These are phyloP conservation scores for Alcedo quadribrachys DNA, from an alignment of 2,797 vertebrate genomes.

Conservation along the genomic window DNA sequence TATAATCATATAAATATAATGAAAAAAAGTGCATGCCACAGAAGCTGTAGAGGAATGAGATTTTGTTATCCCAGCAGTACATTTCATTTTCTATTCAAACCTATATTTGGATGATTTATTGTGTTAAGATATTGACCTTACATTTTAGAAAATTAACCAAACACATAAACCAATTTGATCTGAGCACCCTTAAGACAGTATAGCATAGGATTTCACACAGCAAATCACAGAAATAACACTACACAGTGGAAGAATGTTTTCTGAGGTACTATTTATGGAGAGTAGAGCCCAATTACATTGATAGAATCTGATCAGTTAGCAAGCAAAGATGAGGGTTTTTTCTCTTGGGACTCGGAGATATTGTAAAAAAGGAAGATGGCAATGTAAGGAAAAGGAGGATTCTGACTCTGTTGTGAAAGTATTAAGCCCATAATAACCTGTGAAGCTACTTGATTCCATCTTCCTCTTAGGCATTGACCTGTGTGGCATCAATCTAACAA, in stretches of 20 bases:
- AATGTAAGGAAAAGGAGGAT: neutral
- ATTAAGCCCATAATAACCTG: neutral
- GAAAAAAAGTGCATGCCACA: neutral
- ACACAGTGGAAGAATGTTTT: neutral
- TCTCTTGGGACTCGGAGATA: neutral
- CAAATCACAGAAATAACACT: neutral
- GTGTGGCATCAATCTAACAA: neutral
- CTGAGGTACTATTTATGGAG: neutral
- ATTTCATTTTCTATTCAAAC: neutral
- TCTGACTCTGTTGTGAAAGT: neutral
- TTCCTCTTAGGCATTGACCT: neutral
- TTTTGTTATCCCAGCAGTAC: neutral
- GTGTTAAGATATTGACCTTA: neutral
- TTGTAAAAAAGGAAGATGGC: neutral
- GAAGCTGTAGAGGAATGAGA: neutral
- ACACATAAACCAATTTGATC: neutral
- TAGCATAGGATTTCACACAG: neutral
- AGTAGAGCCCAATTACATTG: neutral
- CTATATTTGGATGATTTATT: neutral
- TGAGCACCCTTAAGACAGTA: neutral
- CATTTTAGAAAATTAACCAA: conserved; percentile 1
- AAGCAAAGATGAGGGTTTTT: neutral
- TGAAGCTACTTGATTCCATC: neutral
- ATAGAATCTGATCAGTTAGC: neutral
- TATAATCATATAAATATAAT: neutral